These are phyloP conservation scores for Eidolon helvum DNA, from an alignment of 2,113 vertebrate genomes.

Conservation along the genomic window DNA sequence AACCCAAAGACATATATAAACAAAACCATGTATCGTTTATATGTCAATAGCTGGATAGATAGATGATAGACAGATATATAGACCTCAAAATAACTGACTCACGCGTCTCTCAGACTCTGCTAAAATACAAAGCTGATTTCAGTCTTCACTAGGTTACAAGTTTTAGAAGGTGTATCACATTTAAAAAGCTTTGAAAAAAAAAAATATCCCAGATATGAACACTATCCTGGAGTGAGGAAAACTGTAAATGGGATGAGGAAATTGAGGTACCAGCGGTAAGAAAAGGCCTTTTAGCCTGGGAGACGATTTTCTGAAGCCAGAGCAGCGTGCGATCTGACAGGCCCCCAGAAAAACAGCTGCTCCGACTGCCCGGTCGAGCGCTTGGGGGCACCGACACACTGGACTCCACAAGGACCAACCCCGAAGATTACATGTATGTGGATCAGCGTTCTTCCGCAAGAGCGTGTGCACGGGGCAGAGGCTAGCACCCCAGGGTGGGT, in stretches of 20 bases:
- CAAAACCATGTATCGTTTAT: neutral
- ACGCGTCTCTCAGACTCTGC: neutral
- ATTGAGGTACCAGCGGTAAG: accelerated
- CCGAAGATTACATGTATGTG: neutral
- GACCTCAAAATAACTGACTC: neutral
- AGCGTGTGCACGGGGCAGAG: neutral
- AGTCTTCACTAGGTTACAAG: constrained; percentile 52
- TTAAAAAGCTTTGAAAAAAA: constrained; percentile 54
- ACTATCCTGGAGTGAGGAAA: constrained; percentile 38
- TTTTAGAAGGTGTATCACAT: constrained; percentile 43
- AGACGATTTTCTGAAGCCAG: neutral
- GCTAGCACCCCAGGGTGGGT: neutral
- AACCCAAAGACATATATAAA: neutral
- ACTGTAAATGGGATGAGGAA: neutral
- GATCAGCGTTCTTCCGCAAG: neutral
- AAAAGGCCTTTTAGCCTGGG: neutral
- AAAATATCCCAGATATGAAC: constrained; percentile 34
- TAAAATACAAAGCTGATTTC: constrained; percentile 50
- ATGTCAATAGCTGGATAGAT: no score
- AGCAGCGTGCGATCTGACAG: neutral
- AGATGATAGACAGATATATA: neutral
- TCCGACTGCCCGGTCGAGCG: neutral
- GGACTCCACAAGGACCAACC: neutral
- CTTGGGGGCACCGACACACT: neutral
- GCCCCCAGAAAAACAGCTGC: neutral